Evolutionary conservation across 2,113 vertebrate genomes (phyloP).

Genomic region (Spea bombifrons): DNA sequence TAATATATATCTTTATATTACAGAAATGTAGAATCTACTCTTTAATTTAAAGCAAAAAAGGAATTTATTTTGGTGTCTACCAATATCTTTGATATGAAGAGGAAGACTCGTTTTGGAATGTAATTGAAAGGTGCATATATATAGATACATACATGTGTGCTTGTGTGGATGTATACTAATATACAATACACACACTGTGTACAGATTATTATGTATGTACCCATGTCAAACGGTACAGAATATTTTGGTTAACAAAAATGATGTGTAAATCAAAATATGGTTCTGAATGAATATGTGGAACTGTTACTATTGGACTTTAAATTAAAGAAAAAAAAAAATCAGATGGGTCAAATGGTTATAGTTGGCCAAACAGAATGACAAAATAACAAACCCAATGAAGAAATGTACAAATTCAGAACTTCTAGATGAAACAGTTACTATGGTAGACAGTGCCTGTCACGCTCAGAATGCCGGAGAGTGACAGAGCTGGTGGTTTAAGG

Average conservation of each 20-base stretch:
- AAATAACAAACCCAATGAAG: neutral
- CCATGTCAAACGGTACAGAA: conserved; percentile 6
- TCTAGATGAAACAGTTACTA: conserved; percentile 60
- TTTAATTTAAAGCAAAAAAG: conserved; percentile 27
- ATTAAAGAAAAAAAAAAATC: neutral
- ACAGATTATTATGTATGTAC: neutral
- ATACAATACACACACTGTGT: conserved; percentile 6
- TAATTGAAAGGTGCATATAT: conserved; percentile 31
- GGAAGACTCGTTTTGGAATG: conserved; percentile 40
- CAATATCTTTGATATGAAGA: conserved; percentile 6
- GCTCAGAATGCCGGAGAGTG: conserved; percentile 53
- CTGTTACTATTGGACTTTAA: neutral
- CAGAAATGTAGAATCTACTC: conserved; percentile 5
- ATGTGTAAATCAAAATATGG: conserved; percentile 17
- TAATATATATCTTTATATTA: conserved; percentile 25
- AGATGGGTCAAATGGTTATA: neutral
- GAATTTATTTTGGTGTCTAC: conserved; percentile 19
- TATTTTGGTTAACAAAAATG: conserved; percentile 6
- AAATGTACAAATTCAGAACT: conserved; percentile 47
- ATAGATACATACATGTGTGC: conserved; percentile 2
- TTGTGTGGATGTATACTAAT: neutral
- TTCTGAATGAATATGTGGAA: conserved; percentile 9
- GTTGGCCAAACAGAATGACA: neutral
- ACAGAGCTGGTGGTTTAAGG: conserved; percentile 41
- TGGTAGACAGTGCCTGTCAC: conserved; percentile 60